phyloP scores from a whole-genome alignment of 2,888 invertebrate species.

The Formica aserva region DNA sequence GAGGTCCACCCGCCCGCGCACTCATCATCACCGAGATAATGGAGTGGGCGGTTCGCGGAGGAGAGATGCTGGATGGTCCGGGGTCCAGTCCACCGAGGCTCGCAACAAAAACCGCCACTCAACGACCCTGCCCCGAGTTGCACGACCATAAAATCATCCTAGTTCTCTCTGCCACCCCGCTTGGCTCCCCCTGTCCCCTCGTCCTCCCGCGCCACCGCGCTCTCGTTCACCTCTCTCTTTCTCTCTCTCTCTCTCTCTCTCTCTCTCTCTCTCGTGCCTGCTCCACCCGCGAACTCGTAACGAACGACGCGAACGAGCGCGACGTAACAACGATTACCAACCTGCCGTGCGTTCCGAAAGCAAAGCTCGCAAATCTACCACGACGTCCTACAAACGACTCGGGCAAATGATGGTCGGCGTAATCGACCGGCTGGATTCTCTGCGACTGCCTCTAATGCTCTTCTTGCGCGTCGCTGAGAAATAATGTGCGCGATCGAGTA shows the following conservation, averaged over 20 bases:
- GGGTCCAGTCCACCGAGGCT: conserved; percentile 75
- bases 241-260: conserved; percentile 9
- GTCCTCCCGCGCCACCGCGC: conserved; percentile 2
- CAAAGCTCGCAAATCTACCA: conserved; percentile 56
- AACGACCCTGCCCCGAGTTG: conserved; percentile 78
- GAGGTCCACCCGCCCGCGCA: conserved; percentile 83
- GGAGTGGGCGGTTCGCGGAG: conserved; percentile 84
- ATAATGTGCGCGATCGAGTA: conserved; percentile 33
- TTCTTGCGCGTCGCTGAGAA: conserved; percentile 37
- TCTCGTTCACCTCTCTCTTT: conserved; percentile 9
- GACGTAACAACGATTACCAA: conserved; percentile 50
- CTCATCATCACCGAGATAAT: conserved; percentile 85
- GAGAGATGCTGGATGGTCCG: conserved; percentile 77
- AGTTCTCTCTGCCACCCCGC: conserved; percentile 74
- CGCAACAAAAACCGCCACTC: conserved; percentile 82
- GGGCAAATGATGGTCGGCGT: conserved; percentile 46
- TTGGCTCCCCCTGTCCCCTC: background rate
- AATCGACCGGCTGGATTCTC: conserved; percentile 46
- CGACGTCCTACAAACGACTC: conserved; percentile 41
- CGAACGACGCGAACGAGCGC: conserved; percentile 52
- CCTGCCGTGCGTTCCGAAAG: conserved; percentile 43
- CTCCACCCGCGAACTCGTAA: conserved; percentile 51
- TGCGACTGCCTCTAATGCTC: conserved; percentile 42
- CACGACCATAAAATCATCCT: conserved; percentile 82
- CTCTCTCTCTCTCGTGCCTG: background rate